phyloP scores from a whole-genome alignment of 2,888 invertebrate genomes.

The Nebria salina region DNA sequence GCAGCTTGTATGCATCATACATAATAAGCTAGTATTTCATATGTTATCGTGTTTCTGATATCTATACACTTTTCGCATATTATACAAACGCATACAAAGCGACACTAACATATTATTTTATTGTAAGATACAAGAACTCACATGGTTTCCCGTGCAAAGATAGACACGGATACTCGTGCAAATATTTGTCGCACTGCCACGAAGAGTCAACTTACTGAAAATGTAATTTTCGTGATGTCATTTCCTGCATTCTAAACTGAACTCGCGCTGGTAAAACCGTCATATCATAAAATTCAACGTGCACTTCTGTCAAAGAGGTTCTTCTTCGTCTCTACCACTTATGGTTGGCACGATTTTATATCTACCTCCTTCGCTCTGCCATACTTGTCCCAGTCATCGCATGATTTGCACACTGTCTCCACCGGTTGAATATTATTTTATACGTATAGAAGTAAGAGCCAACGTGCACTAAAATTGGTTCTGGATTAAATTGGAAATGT shows the following conservation, averaged over 20 bases:
- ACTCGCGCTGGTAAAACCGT: neutral
- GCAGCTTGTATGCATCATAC: no score
- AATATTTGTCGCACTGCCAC: no score
- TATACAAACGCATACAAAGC: no score
- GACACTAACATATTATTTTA: no score
- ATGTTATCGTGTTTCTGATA: no score
- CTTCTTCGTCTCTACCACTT: neutral
- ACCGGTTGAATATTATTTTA: neutral
- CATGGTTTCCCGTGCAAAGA: no score
- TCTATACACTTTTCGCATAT: no score
- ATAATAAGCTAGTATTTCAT: no score
- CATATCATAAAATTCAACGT: neutral
- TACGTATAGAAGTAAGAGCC: neutral
- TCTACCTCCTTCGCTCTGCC: neutral
- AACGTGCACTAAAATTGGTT: neutral
- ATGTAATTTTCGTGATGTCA: no score
- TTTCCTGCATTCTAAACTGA: neutral
- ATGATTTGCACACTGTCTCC: neutral
- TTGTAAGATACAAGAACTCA: no score
- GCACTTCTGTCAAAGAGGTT: neutral
- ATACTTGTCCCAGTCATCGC: neutral
- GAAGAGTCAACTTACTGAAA: no score
- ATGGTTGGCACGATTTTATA: neutral
- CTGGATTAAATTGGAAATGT: constrained; percentile 1
- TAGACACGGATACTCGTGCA: no score